Conservation (phyloP, 2,113 vertebrate genomes). For the Brevimyrus niger region DNA sequence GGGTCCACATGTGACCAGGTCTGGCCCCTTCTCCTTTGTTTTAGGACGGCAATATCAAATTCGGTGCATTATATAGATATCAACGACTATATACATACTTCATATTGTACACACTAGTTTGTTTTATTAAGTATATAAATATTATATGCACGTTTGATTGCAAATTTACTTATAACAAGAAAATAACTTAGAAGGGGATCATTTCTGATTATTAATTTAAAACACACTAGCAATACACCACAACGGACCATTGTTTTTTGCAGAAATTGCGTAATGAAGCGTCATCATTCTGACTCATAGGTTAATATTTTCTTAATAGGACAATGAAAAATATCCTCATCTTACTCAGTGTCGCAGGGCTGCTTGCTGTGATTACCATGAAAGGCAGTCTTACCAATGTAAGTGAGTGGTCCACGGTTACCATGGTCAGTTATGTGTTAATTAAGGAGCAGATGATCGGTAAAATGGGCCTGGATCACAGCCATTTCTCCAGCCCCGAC, state of each 20-base stretch:
- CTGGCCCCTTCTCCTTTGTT: background rate
- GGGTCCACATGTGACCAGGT: background rate
- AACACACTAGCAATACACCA: too few relatives aligned
- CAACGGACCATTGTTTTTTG: too few relatives aligned
- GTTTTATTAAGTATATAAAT: background rate
- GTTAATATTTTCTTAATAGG: background rate
- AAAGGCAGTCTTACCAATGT: background rate
- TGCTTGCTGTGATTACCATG: background rate
- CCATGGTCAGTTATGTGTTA: background rate
- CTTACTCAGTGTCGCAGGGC: background rate
- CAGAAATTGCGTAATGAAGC: too few relatives aligned
- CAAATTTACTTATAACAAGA: background rate
- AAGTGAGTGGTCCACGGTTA: background rate
- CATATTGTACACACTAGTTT: background rate
- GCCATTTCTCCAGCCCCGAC: background rate
- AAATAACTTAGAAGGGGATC: too few relatives aligned
- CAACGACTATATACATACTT: background rate
- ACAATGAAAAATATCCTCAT: background rate
- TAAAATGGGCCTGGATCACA: background rate
- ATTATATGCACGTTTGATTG: background rate
- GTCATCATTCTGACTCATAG: too few relatives aligned
- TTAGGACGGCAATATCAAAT: background rate
- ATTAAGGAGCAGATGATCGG: background rate
- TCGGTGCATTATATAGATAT: background rate
- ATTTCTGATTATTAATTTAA: too few relatives aligned